These are phyloP conservation scores for Lycaon pictus DNA, from an alignment of 2,113 vertebrate genomes.

Conservation along the genomic window DNA sequence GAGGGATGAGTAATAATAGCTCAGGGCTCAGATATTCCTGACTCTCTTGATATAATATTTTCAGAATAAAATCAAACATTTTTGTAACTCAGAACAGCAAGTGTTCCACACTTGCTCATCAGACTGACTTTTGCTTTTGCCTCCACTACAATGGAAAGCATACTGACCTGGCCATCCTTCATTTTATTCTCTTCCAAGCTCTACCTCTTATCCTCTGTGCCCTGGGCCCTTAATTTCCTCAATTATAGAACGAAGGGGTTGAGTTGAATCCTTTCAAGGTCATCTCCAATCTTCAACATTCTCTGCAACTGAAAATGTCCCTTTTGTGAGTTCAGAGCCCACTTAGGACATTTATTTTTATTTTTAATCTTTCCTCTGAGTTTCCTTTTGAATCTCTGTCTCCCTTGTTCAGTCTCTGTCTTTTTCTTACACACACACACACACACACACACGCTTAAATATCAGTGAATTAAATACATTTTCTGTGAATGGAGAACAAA, in stretches of 20 bases:
- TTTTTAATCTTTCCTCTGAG: constrained; percentile 13
- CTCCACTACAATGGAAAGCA: not conserved
- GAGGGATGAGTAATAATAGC: not conserved
- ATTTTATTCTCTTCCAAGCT: not conserved
- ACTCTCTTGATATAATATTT: not conserved
- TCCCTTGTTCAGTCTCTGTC: not conserved
- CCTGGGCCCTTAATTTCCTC: not conserved
- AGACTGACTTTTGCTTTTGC: not conserved
- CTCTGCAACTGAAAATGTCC: not conserved
- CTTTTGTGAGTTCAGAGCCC: not conserved
- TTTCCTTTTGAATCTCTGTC: not conserved
- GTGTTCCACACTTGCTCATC: not conserved
- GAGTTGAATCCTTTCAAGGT: not conserved
- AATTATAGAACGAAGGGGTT: not conserved
- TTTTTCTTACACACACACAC: not conserved
- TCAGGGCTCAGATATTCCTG: not conserved
- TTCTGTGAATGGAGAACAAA: constrained; percentile 33
- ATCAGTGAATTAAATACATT: constrained; percentile 8
- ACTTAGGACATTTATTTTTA: not conserved
- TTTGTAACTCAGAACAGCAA: not conserved
- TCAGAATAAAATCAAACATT: constrained; percentile 16
- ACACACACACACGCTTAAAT: not conserved
- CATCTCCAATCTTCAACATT: not conserved
- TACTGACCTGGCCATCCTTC: not conserved
- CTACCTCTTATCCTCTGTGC: not conserved